phyloP scores from a whole-genome alignment of 2,797 vertebrate genomes.

The Argentina silus region DNA sequence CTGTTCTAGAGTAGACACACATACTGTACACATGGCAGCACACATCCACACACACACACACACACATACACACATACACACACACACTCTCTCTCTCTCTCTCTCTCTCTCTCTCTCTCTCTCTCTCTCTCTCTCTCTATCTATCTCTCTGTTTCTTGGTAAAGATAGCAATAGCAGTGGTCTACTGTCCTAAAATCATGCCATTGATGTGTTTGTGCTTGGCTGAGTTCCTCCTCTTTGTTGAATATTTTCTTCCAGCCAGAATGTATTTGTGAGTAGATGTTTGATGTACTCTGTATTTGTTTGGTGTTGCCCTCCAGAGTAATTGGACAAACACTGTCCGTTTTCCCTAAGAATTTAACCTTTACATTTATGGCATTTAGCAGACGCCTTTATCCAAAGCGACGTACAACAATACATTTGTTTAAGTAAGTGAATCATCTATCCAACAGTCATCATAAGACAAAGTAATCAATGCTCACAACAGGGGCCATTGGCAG shows the following conservation, averaged over 20 bases:
- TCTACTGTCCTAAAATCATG: background rate
- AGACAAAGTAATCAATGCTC: too few species aligned
- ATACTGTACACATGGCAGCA: too few species aligned
- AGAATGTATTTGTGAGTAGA: conserved; percentile 40
- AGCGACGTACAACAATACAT: too few species aligned
- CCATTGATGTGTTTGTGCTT: background rate
- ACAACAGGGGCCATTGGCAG: too few species aligned
- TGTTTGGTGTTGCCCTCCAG: conserved; percentile 24
- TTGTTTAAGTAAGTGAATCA: too few species aligned
- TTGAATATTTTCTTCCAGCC: background rate
- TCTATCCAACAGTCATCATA: too few species aligned
- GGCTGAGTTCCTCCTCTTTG: background rate
- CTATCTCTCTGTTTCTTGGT: background rate
- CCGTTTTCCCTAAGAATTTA: too few species aligned
- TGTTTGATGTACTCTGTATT: conserved; percentile 49
- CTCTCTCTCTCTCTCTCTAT: conserved; percentile 1
- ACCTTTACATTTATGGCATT: too few species aligned
- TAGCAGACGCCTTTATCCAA: too few species aligned
- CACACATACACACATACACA: too few species aligned
- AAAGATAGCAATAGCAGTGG: background rate
- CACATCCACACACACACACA: too few species aligned
- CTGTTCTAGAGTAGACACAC: background rate
- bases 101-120: background rate
- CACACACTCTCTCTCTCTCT: background rate
- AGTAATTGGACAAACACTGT: conserved; percentile 54